Evolutionary conservation across 2,888 invertebrate species (phyloP).

Genomic region (Meghimatium bilineatum): DNA sequence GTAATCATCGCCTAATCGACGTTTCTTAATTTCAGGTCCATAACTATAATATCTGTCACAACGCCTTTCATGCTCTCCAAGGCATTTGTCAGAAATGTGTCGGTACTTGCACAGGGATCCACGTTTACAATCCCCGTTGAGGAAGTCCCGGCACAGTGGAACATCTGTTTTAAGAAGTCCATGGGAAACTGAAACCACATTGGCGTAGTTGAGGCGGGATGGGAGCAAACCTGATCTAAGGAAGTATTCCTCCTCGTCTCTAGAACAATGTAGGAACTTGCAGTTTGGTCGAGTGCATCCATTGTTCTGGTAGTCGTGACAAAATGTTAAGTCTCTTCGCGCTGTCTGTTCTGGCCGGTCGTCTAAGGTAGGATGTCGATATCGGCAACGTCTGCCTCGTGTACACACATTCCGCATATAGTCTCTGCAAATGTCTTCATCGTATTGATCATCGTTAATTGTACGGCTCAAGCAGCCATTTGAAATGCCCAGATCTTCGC

Average conservation of each 20-base stretch:
- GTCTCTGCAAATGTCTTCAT: constrained; percentile 81
- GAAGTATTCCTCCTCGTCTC: constrained; percentile 85
- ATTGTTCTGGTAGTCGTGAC: constrained; percentile 84
- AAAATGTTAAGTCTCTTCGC: constrained; percentile 78
- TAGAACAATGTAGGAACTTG: constrained; percentile 86
- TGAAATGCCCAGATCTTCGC: constrained; percentile 57
- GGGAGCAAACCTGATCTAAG: constrained; percentile 86
- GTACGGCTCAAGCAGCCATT: constrained; percentile 31
- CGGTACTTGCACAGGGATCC: constrained; percentile 79
- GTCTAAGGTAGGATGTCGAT: constrained; percentile 78
- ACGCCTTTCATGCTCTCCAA: constrained; percentile 37
- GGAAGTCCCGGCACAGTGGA: constrained; percentile 82
- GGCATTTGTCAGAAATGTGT: constrained; percentile 70
- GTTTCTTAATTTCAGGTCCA: constrained; percentile 61
- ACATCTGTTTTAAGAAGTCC: constrained; percentile 66
- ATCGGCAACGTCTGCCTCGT: constrained; percentile 81
- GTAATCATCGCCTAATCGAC: constrained; percentile 64
- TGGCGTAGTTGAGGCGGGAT: constrained; percentile 69
- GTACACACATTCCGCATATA: constrained; percentile 81
- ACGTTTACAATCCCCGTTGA: constrained; percentile 81
- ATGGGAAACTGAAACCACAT: constrained; percentile 63
- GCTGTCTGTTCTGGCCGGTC: constrained; percentile 58
- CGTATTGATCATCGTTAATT: constrained; percentile 53
- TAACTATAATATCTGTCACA: constrained; percentile 51
- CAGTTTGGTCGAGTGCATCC: constrained; percentile 86